Percentiles rank a stretch among this genome's conserved stretches.
These are phyloP conservation scores for Leptinotarsa lineolata DNA, from an alignment of 1,140 invertebrate genomes.

Conservation along the genomic window DNA sequence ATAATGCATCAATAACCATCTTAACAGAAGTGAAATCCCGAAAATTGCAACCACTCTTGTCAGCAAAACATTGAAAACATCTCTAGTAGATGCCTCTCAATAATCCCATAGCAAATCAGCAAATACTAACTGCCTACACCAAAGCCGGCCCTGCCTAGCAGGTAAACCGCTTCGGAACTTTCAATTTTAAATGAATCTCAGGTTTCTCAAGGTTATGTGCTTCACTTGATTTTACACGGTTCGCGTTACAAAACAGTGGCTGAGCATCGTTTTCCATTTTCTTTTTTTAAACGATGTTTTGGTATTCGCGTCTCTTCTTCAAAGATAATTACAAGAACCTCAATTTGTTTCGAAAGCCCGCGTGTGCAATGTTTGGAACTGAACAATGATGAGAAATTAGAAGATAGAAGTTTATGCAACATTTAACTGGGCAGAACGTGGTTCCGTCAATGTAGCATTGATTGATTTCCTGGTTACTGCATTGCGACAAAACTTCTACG, in stretches of 20 bases:
- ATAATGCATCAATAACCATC: too few species aligned
- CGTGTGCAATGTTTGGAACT: neutral
- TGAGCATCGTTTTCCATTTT: neutral
- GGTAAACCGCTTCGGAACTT: neutral
- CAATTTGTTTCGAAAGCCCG: neutral
- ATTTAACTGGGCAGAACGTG: neutral
- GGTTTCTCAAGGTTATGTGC: conserved; percentile 1
- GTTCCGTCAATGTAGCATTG: neutral
- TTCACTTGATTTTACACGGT: neutral
- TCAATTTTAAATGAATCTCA: conserved; percentile 1
- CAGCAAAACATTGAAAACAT: too few species aligned
- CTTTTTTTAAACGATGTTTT: neutral
- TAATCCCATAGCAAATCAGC: too few species aligned
- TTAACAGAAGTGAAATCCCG: too few species aligned
- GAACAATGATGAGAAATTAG: conserved; percentile 1
- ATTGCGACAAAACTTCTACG: too few species aligned
- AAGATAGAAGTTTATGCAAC: neutral
- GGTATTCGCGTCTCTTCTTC: neutral
- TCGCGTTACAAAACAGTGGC: conserved; percentile 2
- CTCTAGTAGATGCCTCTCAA: too few species aligned
- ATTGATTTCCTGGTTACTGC: too few species aligned
- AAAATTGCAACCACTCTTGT: too few species aligned
- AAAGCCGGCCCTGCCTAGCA: neutral
- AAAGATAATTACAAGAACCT: neutral
- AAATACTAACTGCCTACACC: too few species aligned